Conservation (phyloP, 2,113 vertebrate species). For the Rhynchopsitta pachyrhyncha region DNA sequence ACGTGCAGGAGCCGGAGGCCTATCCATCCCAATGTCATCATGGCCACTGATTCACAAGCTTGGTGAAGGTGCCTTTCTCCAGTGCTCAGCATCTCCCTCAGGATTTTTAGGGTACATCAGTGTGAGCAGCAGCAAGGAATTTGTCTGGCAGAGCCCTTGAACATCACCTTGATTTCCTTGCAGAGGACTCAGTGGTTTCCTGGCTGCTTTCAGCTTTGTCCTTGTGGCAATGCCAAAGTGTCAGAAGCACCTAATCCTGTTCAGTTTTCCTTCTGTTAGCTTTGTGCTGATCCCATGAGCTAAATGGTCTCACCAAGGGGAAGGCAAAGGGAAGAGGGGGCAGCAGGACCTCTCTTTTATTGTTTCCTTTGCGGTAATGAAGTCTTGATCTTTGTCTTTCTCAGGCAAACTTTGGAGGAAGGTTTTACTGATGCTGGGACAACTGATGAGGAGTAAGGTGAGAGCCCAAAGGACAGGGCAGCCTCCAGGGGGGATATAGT, state of each 20-base stretch:
- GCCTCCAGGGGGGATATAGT: neutral
- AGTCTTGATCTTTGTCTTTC: neutral
- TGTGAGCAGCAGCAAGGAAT: neutral
- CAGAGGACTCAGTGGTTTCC: neutral
- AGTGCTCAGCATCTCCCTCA: neutral
- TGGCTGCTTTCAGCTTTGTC: neutral
- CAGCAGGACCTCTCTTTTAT: neutral
- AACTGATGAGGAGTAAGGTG: neutral
- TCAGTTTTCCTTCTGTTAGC: neutral
- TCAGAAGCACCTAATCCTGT: neutral
- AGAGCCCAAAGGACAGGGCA: neutral
- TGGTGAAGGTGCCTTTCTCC: neutral
- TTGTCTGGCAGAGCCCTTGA: neutral
- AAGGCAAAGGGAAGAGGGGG: neutral
- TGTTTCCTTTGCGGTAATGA: neutral
- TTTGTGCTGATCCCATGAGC: neutral
- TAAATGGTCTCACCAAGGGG: rapidly evolving
- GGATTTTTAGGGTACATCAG: neutral
- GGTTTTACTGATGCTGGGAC: neutral
- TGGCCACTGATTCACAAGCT: rapidly evolving
- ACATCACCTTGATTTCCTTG: neutral
- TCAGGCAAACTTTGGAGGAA: neutral
- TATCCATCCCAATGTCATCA: rapidly evolving
- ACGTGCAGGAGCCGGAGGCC: neutral
- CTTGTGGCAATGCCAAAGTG: neutral